Percentiles rank a stretch among this genome's conserved stretches.
These are phyloP conservation scores for Apodemus speciosus DNA, from an alignment of 2,113 vertebrate genomes.

Conservation along the genomic window DNA sequence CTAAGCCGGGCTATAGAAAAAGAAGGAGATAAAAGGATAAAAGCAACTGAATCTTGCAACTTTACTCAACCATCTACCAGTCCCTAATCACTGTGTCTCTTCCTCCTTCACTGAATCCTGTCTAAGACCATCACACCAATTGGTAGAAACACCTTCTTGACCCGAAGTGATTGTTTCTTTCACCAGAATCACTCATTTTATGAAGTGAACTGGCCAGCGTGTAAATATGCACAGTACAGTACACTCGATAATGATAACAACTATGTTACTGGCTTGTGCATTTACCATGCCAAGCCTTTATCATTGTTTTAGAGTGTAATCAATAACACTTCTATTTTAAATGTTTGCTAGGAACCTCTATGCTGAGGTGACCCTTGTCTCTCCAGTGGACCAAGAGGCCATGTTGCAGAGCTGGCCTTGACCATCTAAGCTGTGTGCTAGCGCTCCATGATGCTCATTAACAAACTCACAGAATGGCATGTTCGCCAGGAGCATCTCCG, in stretches of 20 bases:
- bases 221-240: background rate
- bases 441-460: background rate
- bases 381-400: background rate
- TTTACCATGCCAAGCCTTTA: background rate
- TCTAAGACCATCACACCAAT: background rate
- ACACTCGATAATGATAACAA: too few relatives aligned
- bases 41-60: background rate
- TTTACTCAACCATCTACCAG: background rate
- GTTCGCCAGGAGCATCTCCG: too few relatives aligned
- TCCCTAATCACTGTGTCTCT: background rate
- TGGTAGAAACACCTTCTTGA: background rate
- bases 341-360: background rate
- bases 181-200: background rate
- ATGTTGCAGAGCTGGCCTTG: background rate
- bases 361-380: background rate
- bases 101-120: background rate
- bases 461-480: background rate
- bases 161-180: background rate
- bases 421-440: background rate
- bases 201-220: background rate
- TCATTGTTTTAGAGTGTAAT: background rate
- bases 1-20: background rate
- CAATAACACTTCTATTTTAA: background rate
- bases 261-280: background rate
- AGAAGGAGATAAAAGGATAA: background rate